Base-by-base conservation (phyloP, 2,113 vertebrate genomes). In the Hippocampus comes region DNA sequence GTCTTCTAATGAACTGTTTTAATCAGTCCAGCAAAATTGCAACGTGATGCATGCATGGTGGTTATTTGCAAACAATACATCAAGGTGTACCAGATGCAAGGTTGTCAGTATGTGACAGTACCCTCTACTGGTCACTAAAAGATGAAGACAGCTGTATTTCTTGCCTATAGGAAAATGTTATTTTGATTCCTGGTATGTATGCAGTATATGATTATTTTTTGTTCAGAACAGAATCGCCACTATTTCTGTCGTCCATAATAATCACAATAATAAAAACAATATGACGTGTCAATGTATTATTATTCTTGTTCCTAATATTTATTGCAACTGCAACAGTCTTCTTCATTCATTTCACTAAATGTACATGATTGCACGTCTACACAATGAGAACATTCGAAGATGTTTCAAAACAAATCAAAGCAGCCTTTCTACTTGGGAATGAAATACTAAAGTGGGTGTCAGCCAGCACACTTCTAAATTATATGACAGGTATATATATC, bases 61-160 rank as follows among this genome's bases (percentile, higher is more conserved):
- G 10, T 5, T 15, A 2, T 59, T 59, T 25, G 23, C 20, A 53
- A 7, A 53, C 5, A 55, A n/a, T n/a, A 17, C 23, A 57, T 57
- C 11, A 12, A 57, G 12, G 10, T 25, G 3, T 25, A 25, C 2
- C 4, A 25, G 51, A 57, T 25, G 64, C 17, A 15, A 25, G 15
- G 17, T 3, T 64, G 25, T 67, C 4, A 66, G 11, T 14, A 63
- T 30, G n/a, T 66, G 41, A 30, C 56, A 71, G 74, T 61, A 61
- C 59, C 73, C 49, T 68, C 60, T 7, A n/a, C 68, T 73, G 73
- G 42, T 56, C 21, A 18, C 23, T 38, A 9, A 27, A 65, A 2
- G 12, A 49, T 46, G 10, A 48, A 46, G 34, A 30, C 9, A 4
- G 7, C 15, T 15, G 12, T 59, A 59, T 59, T 43, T 70, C 9